Base-by-base conservation (phyloP, 2,888 invertebrate species). In the Machimus atricapillus region DNA sequence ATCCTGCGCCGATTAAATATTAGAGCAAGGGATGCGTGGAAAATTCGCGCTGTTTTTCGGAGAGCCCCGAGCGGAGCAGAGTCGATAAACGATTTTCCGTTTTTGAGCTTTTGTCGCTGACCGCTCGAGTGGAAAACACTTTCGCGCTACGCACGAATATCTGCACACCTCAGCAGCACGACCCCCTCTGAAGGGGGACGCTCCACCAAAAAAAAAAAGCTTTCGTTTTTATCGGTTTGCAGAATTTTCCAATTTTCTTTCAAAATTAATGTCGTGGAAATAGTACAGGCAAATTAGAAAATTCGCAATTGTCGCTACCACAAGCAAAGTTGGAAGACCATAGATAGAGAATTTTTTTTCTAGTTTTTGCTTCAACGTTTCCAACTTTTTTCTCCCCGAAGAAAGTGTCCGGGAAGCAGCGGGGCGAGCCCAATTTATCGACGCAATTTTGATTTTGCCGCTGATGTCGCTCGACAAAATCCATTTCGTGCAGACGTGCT, bases 31-130 rank as follows among this genome's bases (percentile, higher is more conserved):
- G 73, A 85, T 74, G 74, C 85, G 85, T 85, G 85, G 46, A 85
- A 85, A 85, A 43, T 85, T 85, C 85, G 85, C 74, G 85, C 85
- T 74, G 66, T 66, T 85, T n/a, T 23, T 19, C 9, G 27, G 74
- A 74, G 40, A 66, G 27, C 66, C 8, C 66, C 12, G 52, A 52
- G n/a, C 23, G 66, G 16, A 6, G 56, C 19, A 3, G 27, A 66
- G 27, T 23, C 66, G 27, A 66, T 23, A 66, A 66, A 66, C 66
- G 66, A 66, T 66, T 66, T 66, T 66, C 66, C 27, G 16, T 46
- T 46, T 16, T 19, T 9, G 66, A 66, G 66, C 66, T 66, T 66
- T 66, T 27, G 66, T 66, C 23, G 66, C 27, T 66, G 66, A 23
- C 66, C 66, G 27, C 27, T 66, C 66, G 27, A 23, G 66, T 66